Base-by-base conservation (phyloP, 1,140 invertebrate genomes). In the Diploscapter pachys region DNA sequence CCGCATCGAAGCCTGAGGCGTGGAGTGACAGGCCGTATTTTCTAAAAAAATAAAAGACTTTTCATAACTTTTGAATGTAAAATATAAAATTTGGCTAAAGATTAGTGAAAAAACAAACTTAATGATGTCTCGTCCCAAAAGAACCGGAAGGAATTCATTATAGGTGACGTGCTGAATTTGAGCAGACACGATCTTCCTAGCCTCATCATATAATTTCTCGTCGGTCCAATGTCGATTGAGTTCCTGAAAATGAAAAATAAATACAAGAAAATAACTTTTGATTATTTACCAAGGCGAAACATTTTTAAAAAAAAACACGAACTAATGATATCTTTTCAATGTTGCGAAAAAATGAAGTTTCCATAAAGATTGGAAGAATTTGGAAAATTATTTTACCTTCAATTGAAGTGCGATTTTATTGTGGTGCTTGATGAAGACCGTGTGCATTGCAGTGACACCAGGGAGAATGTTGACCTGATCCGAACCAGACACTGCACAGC, bases 161-260 rank as follows among this genome's bases (percentile, higher is more conserved):
- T 86, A 88, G 9, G 85, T 83, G 48, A 88, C 81, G 64, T 85
- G 83, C 70, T 85, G 83, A 50, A 85, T 59, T 75, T 85, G 83
- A 31, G 84, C 83, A 9, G 82, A 74, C 11, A 95, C 88, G 76
- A 98, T 93, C 76, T 83, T 91, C 89, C 79, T 88, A 0, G 92
- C 90, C 84, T 96, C 93, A 86, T 97, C 94, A 85, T 91, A 98
- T 1, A 97, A 84, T 0, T 91, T 95, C 87, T 96, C 94, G 83
- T 97, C 94, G 82, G 94, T 92, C 94, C 94, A 96, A 81, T 95
- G 93, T 3, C 93, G 93, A 87, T 96, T 96, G 5, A 95, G 54
- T 51, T 93, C 89, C 83, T 99, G 55, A 82, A 73, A 71, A 69
- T 4, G 48, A 11, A 5, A 53, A 66, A 68, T 57, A n/a, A 5